Evolutionary conservation across 2,113 vertebrate genomes (phyloP).

Genomic region (Corythoichthys intestinalis): DNA sequence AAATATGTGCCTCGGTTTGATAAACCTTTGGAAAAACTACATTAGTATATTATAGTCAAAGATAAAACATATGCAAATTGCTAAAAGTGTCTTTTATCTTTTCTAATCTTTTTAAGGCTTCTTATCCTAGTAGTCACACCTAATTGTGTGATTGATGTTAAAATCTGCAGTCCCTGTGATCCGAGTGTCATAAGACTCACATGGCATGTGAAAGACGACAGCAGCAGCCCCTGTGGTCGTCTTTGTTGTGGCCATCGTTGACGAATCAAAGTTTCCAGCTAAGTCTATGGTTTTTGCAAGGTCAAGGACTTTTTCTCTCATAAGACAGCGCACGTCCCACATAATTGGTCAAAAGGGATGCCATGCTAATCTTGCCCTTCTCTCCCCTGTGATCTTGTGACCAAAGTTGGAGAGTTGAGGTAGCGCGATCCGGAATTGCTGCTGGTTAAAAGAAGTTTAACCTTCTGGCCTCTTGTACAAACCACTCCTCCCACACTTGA

Average conservation of each 20-base stretch:
- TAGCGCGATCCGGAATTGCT: slow-evolving; percentile 36
- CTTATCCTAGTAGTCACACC: neutral
- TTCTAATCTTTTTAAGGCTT: neutral
- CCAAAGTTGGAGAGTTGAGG: slow-evolving; percentile 39
- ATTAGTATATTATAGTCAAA: neutral
- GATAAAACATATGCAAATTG: neutral
- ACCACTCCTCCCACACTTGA: slow-evolving; percentile 33
- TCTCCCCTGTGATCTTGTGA: slow-evolving; percentile 54
- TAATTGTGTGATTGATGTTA: neutral
- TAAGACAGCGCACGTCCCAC: slow-evolving; percentile 33
- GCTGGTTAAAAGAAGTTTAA: slow-evolving; percentile 54
- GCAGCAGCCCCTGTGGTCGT: slow-evolving; percentile 30
- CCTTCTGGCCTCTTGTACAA: slow-evolving; percentile 24
- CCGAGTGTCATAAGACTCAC: slow-evolving; percentile 39
- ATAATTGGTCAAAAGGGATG: slow-evolving; percentile 48
- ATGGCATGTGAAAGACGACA: slow-evolving; percentile 30
- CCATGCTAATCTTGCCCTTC: slow-evolving; percentile 48
- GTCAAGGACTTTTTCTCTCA: slow-evolving; percentile 53
- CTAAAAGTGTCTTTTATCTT: neutral
- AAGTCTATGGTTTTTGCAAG: slow-evolving; percentile 51
- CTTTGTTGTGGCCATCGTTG: slow-evolving; percentile 70
- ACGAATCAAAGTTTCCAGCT: slow-evolving; percentile 66
- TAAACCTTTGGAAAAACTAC: neutral
- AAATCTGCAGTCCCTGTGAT: slow-evolving; percentile 31
- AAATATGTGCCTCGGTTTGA: neutral